Conservation (phyloP, 2,113 vertebrate genomes). For the Catagonus wagneri region DNA sequence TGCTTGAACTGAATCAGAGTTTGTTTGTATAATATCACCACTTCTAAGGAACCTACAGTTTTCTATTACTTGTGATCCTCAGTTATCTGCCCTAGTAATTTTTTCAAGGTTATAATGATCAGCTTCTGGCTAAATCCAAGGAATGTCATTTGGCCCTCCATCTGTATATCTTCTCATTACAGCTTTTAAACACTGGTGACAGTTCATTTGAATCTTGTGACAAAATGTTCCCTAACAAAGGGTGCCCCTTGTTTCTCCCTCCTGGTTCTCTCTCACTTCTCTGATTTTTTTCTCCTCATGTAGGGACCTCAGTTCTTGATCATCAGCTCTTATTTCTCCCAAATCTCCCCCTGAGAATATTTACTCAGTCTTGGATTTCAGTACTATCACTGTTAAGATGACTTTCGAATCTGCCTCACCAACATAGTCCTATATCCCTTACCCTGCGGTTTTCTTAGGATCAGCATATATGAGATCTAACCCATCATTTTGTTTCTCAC, state of each 20-base stretch:
- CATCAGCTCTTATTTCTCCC: not conserved
- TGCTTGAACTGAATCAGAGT: not conserved
- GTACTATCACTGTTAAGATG: not conserved
- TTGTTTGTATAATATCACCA: not conserved
- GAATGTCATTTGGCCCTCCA: not conserved
- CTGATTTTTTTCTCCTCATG: not conserved
- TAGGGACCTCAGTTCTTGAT: not conserved
- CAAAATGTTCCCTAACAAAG: not conserved
- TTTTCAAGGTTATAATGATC: not conserved
- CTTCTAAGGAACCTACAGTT: not conserved
- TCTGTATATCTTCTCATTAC: not conserved
- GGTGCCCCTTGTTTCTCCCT: not conserved
- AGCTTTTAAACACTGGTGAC: not conserved
- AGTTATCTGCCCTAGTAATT: not conserved
- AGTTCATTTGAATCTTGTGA: not conserved
- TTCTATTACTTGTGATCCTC: not conserved
- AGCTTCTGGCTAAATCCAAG: not conserved
- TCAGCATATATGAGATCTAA: not conserved
- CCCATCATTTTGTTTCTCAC: not conserved
- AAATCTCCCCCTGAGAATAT: not conserved
- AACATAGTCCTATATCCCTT: not conserved
- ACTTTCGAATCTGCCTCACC: not conserved
- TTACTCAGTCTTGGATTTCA: not conserved
- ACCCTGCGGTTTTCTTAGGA: not conserved
- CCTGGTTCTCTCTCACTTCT: not conserved